Percentiles rank a stretch among this genome's conserved stretches.
These are phyloP conservation scores for Anoplolepis gracilipes DNA, from an alignment of 1,140 invertebrate genomes.

Conservation along the genomic window DNA sequence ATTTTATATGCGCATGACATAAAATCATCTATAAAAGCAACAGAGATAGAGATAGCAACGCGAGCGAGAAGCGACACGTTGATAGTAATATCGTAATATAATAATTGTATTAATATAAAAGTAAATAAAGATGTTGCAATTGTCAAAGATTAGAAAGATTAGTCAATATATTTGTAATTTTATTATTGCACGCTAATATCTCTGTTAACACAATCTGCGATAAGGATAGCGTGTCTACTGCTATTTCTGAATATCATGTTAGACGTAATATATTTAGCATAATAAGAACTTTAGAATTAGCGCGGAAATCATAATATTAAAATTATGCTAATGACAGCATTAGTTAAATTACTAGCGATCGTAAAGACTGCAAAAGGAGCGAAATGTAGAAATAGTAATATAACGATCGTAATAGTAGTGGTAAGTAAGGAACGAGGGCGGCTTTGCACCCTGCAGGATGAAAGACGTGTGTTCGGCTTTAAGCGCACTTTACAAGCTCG, in stretches of 20 bases:
- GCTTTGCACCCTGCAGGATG: constrained; percentile 64
- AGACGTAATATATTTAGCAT: background rate
- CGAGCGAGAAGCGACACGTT: background rate
- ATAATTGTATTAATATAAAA: background rate
- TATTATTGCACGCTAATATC: background rate
- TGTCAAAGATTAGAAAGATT: background rate
- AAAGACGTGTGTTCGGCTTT: constrained; percentile 71
- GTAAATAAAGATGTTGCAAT: background rate
- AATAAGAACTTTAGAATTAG: background rate
- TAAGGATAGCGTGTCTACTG: background rate
- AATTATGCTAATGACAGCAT: constrained; percentile 14
- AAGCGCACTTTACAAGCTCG: constrained; percentile 68
- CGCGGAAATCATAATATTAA: constrained; percentile 11
- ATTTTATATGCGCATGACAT: constrained; percentile 45
- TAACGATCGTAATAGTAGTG: background rate
- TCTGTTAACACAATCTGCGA: background rate
- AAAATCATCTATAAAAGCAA: constrained; percentile 59
- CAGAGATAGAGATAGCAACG: background rate
- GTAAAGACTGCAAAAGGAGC: background rate
- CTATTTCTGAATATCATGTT: background rate
- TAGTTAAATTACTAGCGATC: constrained; percentile 29
- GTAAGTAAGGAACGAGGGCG: constrained; percentile 63
- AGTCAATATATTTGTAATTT: too few species aligned
- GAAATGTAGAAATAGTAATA: background rate
- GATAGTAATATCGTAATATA: constrained; percentile 2